Evolutionary conservation across 2,888 invertebrate species (phyloP).

Genomic region (Conistra vaccinii): DNA sequence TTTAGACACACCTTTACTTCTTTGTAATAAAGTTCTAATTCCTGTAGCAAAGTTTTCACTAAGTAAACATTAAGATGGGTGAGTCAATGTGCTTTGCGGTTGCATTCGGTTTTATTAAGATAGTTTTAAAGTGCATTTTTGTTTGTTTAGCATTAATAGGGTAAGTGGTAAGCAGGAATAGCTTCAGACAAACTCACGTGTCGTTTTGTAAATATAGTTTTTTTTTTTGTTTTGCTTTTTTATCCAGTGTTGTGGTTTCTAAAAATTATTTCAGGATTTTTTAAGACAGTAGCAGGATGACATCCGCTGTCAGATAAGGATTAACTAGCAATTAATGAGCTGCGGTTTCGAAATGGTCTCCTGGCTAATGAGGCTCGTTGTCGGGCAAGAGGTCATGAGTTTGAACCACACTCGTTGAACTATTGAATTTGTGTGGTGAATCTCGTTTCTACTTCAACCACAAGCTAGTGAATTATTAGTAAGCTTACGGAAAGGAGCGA

Average conservation of each 20-base stretch:
- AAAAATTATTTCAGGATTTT: slow-evolving; percentile 1
- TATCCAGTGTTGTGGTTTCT: slow-evolving; percentile 1
- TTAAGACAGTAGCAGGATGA: not conserved
- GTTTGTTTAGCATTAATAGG: slow-evolving; percentile 2
- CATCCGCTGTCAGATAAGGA: slow-evolving; percentile 14
- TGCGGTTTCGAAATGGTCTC: not conserved
- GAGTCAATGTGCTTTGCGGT: slow-evolving; percentile 23
- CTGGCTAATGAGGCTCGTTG: not conserved
- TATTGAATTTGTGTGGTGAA: too few species aligned
- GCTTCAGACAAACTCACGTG: slow-evolving; percentile 58
- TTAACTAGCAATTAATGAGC: slow-evolving; percentile 15
- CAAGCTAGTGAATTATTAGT: too few species aligned
- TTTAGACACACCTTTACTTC: slow-evolving; percentile 42
- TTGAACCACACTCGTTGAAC: slow-evolving; percentile 9
- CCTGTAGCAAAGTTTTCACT: slow-evolving; percentile 25
- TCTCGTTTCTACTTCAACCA: too few species aligned
- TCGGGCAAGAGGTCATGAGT: not conserved
- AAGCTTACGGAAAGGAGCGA: too few species aligned
- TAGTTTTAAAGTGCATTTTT: slow-evolving; percentile 44
- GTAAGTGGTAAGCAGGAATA: slow-evolving; percentile 55
- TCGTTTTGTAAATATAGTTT: slow-evolving; percentile 64
- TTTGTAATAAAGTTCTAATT: slow-evolving; percentile 42
- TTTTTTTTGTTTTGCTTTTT: slow-evolving; percentile 41
- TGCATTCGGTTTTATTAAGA: not conserved
- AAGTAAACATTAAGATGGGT: slow-evolving; percentile 43